These are phyloP conservation scores for Globicephala melas DNA, from an alignment of 2,113 vertebrate species.

Conservation along the genomic window DNA sequence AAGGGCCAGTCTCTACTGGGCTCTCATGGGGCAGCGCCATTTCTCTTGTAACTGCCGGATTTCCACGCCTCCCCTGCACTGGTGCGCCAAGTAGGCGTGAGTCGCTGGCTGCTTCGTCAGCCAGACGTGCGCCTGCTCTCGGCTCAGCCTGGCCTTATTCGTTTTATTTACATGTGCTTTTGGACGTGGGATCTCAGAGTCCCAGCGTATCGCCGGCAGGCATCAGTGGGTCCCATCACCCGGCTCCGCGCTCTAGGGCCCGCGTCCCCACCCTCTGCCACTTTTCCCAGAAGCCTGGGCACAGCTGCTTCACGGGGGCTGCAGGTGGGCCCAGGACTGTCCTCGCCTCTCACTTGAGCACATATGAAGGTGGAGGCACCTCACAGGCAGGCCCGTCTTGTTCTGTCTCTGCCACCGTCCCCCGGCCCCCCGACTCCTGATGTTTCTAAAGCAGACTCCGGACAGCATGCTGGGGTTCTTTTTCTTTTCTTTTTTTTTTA, in stretches of 20 bases:
- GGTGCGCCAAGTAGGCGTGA: not conserved
- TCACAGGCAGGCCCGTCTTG: not conserved
- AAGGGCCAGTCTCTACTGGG: not conserved
- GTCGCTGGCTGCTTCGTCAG: not conserved
- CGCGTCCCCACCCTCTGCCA: not conserved
- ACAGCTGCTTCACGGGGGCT: not conserved
- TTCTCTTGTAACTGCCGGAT: not conserved
- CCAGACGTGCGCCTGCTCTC: not conserved
- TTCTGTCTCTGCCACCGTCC: not conserved
- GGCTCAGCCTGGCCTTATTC: not conserved
- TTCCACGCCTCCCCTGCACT: not conserved
- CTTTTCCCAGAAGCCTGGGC: not conserved
- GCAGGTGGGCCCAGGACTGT: not conserved
- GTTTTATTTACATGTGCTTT: not conserved
- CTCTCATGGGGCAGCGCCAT: not conserved
- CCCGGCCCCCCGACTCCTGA: not conserved
- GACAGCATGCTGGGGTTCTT: not conserved
- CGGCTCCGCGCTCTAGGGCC: too few species aligned
- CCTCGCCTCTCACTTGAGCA: not conserved
- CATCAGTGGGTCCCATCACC: not conserved
- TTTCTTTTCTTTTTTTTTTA: too few species aligned
- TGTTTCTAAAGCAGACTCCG: not conserved
- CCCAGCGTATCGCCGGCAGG: not conserved
- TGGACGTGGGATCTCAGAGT: not conserved
- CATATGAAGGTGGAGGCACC: not conserved